Percentiles rank a stretch among this genome's conserved stretches.
Evolutionary conservation across 2,113 vertebrate species (phyloP).

Genomic region (Irena cyanogastra): DNA sequence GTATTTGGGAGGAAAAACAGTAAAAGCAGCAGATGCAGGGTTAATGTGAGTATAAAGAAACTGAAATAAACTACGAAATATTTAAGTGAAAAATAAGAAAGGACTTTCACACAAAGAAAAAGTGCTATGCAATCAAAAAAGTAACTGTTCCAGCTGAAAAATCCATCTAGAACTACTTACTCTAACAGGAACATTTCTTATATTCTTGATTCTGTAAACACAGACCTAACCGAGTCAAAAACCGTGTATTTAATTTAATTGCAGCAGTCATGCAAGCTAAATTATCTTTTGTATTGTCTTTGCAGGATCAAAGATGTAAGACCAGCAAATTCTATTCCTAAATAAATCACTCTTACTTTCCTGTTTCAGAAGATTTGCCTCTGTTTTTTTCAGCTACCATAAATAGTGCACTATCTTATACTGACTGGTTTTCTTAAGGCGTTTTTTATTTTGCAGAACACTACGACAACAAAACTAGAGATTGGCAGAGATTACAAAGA

Average conservation of each 20-base stretch:
- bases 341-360: background rate
- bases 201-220: background rate
- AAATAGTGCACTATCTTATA: background rate
- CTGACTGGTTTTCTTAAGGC: background rate
- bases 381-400: background rate
- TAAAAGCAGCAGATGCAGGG: background rate
- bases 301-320: background rate
- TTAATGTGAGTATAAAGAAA: background rate
- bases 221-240: background rate
- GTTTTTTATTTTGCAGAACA: background rate
- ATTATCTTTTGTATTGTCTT: background rate
- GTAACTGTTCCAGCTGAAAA: background rate
- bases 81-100: background rate
- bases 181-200: background rate
- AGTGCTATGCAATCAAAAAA: background rate
- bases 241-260: background rate
- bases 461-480: background rate
- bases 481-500: background rate
- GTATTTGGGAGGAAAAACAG: background rate
- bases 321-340: background rate
- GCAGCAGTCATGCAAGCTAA: background rate
- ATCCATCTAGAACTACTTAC: background rate
- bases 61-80: background rate
- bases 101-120: fast-evolving
- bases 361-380: background rate